Evolutionary conservation across 2,113 vertebrate species (phyloP), one percentile per base, ranked within the genome.

Genomic region (Callospermophilus lateralis): DNA sequence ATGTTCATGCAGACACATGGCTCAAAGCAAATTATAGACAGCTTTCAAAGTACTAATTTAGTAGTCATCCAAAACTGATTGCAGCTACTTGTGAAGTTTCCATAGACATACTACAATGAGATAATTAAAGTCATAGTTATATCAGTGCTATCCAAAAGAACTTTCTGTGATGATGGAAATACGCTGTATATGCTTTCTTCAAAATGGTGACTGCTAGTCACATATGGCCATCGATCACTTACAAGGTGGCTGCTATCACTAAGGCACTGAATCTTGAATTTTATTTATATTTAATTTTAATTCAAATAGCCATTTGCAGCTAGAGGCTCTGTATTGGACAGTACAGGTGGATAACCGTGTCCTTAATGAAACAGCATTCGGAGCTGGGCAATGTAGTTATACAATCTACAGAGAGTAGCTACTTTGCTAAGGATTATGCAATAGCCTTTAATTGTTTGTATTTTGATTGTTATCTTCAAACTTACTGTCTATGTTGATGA

Each of bases 41-140:
- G 28, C 39, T 86, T 90, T 94, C 51, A 92, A 95, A 78, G 86
- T 77, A 81, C 34, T 72, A 84, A 70, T 76, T 77, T 68, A 17
- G 79, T 90, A 2, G 4, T 88, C 88, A 79, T 88, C 28, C 22
- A 55, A 10, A 53, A 95, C 91, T 73, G 42, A 85, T 48, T 10
- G 9, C 6, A 92, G 45, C 16, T 34, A 73, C 48, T 77, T 78
- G 3, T 45, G 11, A 19, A 58, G 6, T 92, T 90, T 96, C 32
- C 12, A 15, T 8, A 87, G n/a, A 88, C 76, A 65, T 80, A 70
- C 45, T n/a, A 53, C 48, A 15, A 42, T 55, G 7, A 90, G 24
- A 6, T 48, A 65, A 61, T 63, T 77, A 67, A 37, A 74, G 24
- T 65, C 5, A 34, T 65, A 12, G 19, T 42, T 15, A 32, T 74